phyloP scores from a whole-genome alignment of 1,140 invertebrate species.

The Carposina sasakii region DNA sequence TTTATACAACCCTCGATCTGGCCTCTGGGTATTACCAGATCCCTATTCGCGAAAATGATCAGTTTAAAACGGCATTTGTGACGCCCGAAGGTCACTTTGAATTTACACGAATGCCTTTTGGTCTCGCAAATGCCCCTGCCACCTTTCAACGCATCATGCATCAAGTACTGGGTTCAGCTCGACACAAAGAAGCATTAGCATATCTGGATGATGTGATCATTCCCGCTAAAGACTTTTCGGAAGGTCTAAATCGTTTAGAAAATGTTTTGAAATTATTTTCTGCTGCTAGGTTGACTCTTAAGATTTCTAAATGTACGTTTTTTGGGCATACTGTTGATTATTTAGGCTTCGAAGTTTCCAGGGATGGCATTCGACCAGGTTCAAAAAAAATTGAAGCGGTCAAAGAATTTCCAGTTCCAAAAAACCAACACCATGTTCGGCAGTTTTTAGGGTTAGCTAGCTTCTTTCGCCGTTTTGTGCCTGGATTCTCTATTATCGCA shows the following conservation, averaged over 20 bases:
- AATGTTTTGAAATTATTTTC: neutral
- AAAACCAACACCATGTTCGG: constrained; percentile 35
- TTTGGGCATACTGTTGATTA: constrained; percentile 6
- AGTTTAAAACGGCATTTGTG: constrained; percentile 24
- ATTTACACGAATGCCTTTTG: constrained; percentile 41
- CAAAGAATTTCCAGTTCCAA: constrained; percentile 26
- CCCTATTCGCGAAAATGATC: constrained; percentile 18
- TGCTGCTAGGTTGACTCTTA: constrained; percentile 2
- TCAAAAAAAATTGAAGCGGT: constrained; percentile 21
- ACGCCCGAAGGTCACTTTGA: constrained; percentile 24
- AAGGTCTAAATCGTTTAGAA: constrained; percentile 25
- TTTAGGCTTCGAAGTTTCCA: constrained; percentile 10
- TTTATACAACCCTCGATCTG: constrained; percentile 56
- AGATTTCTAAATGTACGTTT: constrained; percentile 7
- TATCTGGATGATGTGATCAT: constrained; percentile 31
- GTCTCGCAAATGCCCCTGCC: constrained; percentile 43
- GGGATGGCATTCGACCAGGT: constrained; percentile 7
- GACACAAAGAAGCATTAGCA: constrained; percentile 14
- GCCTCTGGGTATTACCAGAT: constrained; percentile 29
- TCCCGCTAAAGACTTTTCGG: constrained; percentile 18
- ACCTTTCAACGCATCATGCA: constrained; percentile 32
- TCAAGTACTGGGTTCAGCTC: constrained; percentile 13
- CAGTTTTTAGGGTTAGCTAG: constrained; percentile 49
- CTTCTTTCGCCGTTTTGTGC: constrained; percentile 38
- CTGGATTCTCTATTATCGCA: constrained; percentile 25